Evolutionary conservation across 2,888 invertebrate species (phyloP), one percentile per base, ranked within the genome.

Genomic region (Patella depressa): DNA sequence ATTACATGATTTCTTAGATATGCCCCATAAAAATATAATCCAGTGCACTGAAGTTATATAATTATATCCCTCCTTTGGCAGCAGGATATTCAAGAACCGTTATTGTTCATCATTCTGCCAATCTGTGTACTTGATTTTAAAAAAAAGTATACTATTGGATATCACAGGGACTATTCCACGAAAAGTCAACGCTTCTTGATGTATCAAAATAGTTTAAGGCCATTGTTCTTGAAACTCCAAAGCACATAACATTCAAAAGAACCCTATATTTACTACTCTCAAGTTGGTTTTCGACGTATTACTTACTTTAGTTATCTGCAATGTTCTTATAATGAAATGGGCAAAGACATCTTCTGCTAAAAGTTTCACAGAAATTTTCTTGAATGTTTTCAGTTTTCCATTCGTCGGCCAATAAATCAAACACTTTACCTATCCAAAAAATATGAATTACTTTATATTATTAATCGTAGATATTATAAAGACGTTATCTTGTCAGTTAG

Each of bases 341-440:
- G 87, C 85, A 70, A 81, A 84, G 59, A 82, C 81, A 54, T 87
- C 86, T 45, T 76, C 73, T 17, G 81, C 78, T 17, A 79, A 53
- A 54, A 81, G 73, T 53, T 83, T 79, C n/a, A 87, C 83, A 7
- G 53, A 59, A n/a, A 85, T 79, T 71, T 85, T 79, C 19, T 83
- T 87, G 71, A 84, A 87, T 53, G 72, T 53, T 45, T 73, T 55
- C 53, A 78, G 34, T 14, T 59, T 75, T 14, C 78, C 85, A 54
- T 53, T 19, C 3, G 85, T 86, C 5, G 88, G 88, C 88, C 88
- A 88, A 78, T 88, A 88, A 73, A 80, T 82, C 65, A 84, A 84
- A 80, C 88, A 88, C 76, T 88, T 88, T 73, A 81, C 83, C 86
- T 87, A 81, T 5, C 75, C 73, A 78, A 59, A 29, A 53, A 7